Base-by-base conservation (phyloP, 2,797 vertebrate genomes). In the Gymnopithys bicolor region DNA sequence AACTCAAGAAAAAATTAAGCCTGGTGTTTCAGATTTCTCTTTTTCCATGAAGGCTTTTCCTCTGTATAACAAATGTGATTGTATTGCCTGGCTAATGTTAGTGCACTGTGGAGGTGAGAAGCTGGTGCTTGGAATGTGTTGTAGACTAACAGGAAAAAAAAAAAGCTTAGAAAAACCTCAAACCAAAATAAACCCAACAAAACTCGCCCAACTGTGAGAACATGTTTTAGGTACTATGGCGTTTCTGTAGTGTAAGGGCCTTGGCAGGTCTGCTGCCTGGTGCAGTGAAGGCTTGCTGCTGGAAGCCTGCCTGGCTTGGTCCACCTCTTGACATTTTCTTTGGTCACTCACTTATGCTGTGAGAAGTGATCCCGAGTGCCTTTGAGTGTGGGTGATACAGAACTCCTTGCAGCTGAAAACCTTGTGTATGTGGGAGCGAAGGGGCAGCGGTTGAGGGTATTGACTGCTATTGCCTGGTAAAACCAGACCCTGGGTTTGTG, bases 401-500 rank as follows among this genome's bases (percentile, higher is more conserved):
- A 41, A 3, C 53, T 71, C 2, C 8, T 8, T 88, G 39, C 14
- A 41, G 35, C 39, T 52, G 45, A 45, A 84, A 67, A 70, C 23
- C 32, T 24, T 30, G 18, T 23, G 9, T 41, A 3, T 9, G 9
- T 66, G 19, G 32, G 53, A 82, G 43, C 46, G 33, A 60, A 53
- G 43, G 49, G 39, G 25, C 13, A 10, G 33, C 19, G 35, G 5
- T 27, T 58, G 33, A 46, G 12, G 41, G 25, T 30, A 51, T n/a
- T 48, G 27, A 46, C 15, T 0, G 0, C 6, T 28, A 1, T 21
- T 90, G 22, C 17, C 9, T 25, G 60, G 17, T 39, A 10, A 23
- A 59, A 37, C 53, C 28, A 13, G 66, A 45, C 3, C 13, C 12
- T 24, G 11, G 12, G 9, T 60, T 83, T 75, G 48, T 19, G 24